Evolutionary conservation across 2,797 vertebrate species (phyloP).

Genomic region (Melanotaenia parkinsoni): DNA sequence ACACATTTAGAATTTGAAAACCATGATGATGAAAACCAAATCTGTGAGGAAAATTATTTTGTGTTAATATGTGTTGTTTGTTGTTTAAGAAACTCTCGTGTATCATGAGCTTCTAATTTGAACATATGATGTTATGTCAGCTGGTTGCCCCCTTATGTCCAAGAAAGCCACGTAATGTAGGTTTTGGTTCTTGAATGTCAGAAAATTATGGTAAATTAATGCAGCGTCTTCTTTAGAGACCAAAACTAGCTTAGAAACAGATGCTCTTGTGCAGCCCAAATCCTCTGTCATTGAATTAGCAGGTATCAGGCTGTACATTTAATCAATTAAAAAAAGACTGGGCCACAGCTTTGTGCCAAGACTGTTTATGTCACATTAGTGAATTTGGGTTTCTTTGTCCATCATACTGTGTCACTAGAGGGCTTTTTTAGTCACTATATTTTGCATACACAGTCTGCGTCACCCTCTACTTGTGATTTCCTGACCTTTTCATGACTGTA

Average conservation of each 20-base stretch:
- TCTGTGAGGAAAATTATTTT: neutral
- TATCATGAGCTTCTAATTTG: neutral
- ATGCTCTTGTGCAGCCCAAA: neutral
- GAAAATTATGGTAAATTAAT: neutral
- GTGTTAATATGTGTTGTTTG: neutral
- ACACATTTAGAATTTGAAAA: neutral
- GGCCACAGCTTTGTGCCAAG: neutral
- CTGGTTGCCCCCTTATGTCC: neutral
- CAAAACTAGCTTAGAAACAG: neutral
- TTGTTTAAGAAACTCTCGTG: neutral
- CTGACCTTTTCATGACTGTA: conserved; percentile 33
- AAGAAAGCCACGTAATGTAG: neutral
- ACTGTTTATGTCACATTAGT: neutral
- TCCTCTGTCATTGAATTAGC: conserved; percentile 7
- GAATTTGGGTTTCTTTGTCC: neutral
- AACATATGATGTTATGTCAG: neutral
- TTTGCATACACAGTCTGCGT: conserved; percentile 21
- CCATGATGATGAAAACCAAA: neutral
- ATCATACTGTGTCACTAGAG: conserved; percentile 9
- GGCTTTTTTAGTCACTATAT: conserved; percentile 1
- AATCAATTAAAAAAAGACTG: conserved; percentile 18
- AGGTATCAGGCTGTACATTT: conserved; percentile 14
- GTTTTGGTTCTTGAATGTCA: neutral
- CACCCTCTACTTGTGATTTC: conserved; percentile 26
- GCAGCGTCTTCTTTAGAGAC: neutral